Evolutionary conservation across 2,113 vertebrate genomes (phyloP).

Genomic region (Fregetta grallaria): DNA sequence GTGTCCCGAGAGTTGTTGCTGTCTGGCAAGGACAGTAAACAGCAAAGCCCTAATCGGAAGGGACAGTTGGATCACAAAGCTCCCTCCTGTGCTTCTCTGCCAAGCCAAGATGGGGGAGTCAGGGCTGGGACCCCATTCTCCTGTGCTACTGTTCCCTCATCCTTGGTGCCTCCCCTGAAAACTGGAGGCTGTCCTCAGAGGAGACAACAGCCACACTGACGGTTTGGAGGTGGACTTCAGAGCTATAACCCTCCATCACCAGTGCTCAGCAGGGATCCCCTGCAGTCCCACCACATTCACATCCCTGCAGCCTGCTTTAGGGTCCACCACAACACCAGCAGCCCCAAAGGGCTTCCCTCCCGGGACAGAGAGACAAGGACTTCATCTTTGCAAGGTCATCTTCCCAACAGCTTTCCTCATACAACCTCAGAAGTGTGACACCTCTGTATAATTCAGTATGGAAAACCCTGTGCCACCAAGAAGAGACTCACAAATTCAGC

Average conservation of each 20-base stretch:
- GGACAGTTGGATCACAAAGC: background rate
- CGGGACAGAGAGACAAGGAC: background rate
- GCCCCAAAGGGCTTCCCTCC: background rate
- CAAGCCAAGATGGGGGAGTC: rapidly evolving
- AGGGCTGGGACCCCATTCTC: background rate
- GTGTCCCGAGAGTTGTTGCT: background rate
- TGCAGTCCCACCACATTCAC: background rate
- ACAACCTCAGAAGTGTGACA: background rate
- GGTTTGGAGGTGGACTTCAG: background rate
- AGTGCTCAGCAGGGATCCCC: background rate
- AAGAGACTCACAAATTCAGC: background rate
- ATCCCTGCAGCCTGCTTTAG: background rate
- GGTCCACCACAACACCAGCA: background rate
- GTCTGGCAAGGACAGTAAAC: background rate
- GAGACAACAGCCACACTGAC: background rate
- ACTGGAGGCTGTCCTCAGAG: too few relatives aligned
- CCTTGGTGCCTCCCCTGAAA: background rate
- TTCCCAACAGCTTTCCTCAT: background rate
- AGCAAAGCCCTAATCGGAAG: background rate
- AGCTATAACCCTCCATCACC: background rate
- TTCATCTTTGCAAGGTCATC: background rate
- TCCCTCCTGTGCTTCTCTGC: background rate
- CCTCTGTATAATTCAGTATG: background rate
- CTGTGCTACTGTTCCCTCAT: background rate
- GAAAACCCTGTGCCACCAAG: background rate